Percentiles rank a stretch among this genome's conserved stretches.
phyloP scores from a whole-genome alignment of 2,113 vertebrate species.

The Burhinus oedicnemus region DNA sequence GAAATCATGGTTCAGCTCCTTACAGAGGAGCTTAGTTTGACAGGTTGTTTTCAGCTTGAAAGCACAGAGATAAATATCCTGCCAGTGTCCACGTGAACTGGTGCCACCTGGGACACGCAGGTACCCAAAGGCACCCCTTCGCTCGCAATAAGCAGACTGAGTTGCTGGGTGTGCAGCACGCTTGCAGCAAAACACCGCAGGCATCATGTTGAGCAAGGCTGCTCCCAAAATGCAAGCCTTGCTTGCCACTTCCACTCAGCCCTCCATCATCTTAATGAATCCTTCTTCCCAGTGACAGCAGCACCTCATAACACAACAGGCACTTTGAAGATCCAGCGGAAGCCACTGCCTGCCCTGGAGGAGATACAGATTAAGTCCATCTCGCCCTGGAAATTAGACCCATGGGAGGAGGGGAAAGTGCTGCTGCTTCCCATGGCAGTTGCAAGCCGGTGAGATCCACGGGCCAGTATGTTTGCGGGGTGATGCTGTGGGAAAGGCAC shows the following conservation, averaged over 20 bases:
- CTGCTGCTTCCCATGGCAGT: not conserved
- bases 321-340: not conserved
- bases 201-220: accelerated
- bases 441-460: not conserved
- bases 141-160: accelerated
- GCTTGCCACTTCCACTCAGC: not conserved
- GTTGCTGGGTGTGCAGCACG: not conserved
- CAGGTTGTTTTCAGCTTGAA: not conserved
- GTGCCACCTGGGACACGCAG: not conserved
- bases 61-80: not conserved
- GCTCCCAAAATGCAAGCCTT: not conserved
- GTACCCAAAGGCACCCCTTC: not conserved
- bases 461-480: accelerated
- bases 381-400: not conserved
- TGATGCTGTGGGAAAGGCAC: not conserved
- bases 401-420: not conserved
- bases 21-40: not conserved
- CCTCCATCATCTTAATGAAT: not conserved
- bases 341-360: not conserved
- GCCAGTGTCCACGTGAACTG: not conserved
- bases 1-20: not conserved
- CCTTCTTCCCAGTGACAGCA: not conserved
- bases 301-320: not conserved
- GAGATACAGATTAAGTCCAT: not conserved
- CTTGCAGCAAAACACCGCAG: not conserved